Conservation (phyloP, 2,888 invertebrate species). For the Lasiommata megera region DNA sequence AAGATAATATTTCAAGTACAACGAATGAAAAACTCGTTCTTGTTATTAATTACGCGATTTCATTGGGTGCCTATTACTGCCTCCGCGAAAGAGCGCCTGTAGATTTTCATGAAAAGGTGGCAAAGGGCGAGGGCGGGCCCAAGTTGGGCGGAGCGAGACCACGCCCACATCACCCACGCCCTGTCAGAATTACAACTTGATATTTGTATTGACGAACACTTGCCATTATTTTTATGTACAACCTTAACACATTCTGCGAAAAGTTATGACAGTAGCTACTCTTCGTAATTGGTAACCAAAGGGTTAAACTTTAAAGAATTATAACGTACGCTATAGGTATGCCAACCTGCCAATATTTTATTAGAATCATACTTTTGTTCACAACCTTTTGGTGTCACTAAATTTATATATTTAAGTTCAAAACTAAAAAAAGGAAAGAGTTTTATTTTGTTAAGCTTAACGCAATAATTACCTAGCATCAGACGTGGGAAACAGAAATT, state of each 20-base stretch:
- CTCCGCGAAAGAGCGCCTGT: constrained; percentile 54
- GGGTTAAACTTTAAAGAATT: neutral
- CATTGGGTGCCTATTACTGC: constrained; percentile 35
- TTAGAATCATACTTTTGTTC: too few relatives aligned
- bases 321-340: too few relatives aligned
- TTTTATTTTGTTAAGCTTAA: too few relatives aligned
- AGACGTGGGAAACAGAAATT: too few relatives aligned
- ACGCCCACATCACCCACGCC: constrained; percentile 74
- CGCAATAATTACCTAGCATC: too few relatives aligned
- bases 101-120: constrained; percentile 69
- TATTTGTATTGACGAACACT: constrained; percentile 51
- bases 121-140: constrained; percentile 76
- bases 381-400: too few relatives aligned
- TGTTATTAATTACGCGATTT: constrained; percentile 31
- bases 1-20: neutral
- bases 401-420: too few relatives aligned
- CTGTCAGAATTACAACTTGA: constrained; percentile 62
- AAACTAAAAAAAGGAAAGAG: too few relatives aligned
- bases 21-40: constrained; percentile 14
- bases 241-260: constrained; percentile 2
- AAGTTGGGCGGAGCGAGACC: constrained; percentile 71
- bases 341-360: too few relatives aligned
- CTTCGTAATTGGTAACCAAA: neutral
- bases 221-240: constrained; percentile 26
- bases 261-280: neutral